Conservation (phyloP, 2,113 vertebrate species). For the Pterocles orientalis region DNA sequence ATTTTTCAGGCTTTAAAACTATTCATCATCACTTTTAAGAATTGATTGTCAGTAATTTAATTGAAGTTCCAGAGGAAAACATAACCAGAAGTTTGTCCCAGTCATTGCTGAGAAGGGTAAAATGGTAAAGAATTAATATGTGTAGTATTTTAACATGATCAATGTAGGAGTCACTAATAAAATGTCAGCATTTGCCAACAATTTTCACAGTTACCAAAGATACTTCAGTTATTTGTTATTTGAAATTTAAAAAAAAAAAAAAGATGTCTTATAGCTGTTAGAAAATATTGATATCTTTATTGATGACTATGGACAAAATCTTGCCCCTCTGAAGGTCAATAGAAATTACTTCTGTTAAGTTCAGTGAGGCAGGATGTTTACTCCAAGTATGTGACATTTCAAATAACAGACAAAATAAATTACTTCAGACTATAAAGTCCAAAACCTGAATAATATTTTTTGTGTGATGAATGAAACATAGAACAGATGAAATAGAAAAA, state of each 20-base stretch:
- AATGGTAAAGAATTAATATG: neutral
- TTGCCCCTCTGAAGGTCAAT: neutral
- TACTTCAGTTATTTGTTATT: neutral
- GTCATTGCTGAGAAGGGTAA: neutral
- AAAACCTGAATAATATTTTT: neutral
- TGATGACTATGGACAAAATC: neutral
- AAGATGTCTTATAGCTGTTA: neutral
- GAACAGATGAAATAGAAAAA: neutral
- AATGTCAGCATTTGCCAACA: neutral
- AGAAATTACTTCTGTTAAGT: neutral
- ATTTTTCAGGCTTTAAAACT: neutral
- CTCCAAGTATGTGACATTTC: neutral
- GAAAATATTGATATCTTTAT: neutral
- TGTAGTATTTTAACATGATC: neutral
- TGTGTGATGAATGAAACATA: neutral
- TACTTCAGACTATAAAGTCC: neutral
- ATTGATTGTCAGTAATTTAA: neutral
- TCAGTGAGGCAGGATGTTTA: neutral
- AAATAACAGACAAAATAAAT: neutral
- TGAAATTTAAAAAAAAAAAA: neutral
- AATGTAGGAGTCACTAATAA: neutral
- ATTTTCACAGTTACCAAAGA: neutral
- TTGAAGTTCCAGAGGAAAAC: neutral
- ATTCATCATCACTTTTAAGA: neutral
- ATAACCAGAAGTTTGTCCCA: neutral